Evolutionary conservation across 2,797 vertebrate species (phyloP).

Genomic region (Esox lucius): DNA sequence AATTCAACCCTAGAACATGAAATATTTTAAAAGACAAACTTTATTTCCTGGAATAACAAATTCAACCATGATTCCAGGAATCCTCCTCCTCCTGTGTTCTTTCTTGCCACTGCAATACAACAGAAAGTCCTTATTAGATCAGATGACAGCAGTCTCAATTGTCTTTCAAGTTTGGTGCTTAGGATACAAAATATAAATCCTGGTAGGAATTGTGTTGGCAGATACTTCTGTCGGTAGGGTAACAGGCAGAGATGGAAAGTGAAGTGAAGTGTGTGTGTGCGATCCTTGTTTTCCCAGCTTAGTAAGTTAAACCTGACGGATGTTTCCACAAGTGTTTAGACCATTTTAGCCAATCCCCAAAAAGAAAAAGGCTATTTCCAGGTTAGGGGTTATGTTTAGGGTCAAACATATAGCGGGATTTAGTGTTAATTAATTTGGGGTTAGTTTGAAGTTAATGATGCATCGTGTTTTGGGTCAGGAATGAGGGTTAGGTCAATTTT

Average conservation of each 20-base stretch:
- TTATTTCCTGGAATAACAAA: not conserved
- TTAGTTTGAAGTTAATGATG: no score
- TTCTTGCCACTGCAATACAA: not conserved
- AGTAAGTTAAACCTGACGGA: no score
- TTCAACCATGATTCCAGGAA: not conserved
- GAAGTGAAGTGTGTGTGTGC: not conserved
- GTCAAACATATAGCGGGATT: no score
- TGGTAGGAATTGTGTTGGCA: not conserved
- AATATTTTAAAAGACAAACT: not conserved
- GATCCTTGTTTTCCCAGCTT: no score
- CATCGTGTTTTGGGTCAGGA: no score
- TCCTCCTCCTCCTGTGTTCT: not conserved
- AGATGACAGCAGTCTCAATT: not conserved
- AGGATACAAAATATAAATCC: not conserved
- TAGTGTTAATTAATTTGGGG: no score
- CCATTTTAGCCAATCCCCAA: no score
- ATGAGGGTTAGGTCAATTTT: no score
- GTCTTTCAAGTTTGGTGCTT: not conserved
- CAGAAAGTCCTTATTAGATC: not conserved
- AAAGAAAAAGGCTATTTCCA: no score
- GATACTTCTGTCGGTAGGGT: not conserved
- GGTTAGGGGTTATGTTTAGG: no score
- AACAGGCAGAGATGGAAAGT: not conserved
- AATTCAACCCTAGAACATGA: constrained; percentile 31
- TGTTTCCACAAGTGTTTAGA: no score